Evolutionary conservation across 2,797 vertebrate species (phyloP).

Genomic region (Bradypus variegatus): DNA sequence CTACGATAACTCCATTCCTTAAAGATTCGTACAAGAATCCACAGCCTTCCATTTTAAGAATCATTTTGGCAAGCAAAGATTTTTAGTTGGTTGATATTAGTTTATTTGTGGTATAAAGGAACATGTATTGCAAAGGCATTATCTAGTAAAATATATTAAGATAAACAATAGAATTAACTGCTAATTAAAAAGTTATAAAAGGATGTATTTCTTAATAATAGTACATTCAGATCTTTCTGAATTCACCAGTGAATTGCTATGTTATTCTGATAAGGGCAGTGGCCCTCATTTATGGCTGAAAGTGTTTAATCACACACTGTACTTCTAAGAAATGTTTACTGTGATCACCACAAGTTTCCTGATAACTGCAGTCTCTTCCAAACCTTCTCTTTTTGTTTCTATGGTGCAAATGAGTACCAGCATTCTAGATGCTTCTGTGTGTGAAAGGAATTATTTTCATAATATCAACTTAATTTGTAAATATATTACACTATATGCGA

Average conservation of each 20-base stretch:
- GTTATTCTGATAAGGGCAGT: constrained; percentile 47
- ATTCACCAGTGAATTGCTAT: neutral
- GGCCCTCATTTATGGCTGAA: constrained; percentile 45
- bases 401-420: neutral
- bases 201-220: constrained; percentile 27
- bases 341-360: constrained; percentile 22
- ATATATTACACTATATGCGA: neutral
- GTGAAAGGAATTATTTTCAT: neutral
- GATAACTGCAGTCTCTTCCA: neutral
- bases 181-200: constrained; percentile 39
- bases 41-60: neutral
- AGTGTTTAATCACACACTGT: constrained; percentile 47
- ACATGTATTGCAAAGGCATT: neutral
- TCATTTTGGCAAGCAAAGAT: neutral
- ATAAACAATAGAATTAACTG: constrained; percentile 10
- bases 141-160: constrained; percentile 12
- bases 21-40: neutral
- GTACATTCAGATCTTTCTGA: constrained; percentile 25
- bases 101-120: neutral
- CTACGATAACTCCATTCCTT: neutral
- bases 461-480: neutral
- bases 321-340: constrained; percentile 49
- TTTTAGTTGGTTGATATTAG: constrained; percentile 24
- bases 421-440: neutral
- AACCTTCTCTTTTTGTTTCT: constrained; percentile 6